Evolutionary conservation across 2,888 invertebrate genomes (phyloP).

Genomic region (Punctoribates punctum): DNA sequence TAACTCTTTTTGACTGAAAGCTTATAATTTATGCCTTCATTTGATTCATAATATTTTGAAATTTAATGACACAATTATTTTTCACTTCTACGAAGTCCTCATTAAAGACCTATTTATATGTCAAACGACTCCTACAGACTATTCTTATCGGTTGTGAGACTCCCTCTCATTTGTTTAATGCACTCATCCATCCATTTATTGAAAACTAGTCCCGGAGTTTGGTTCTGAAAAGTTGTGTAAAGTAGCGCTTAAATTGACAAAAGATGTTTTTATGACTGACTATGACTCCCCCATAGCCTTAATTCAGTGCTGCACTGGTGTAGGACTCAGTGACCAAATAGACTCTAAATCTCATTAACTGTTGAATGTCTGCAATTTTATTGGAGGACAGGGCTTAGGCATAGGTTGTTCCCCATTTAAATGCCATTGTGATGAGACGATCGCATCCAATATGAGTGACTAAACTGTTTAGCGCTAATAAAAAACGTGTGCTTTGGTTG

Average conservation of each 20-base stretch:
- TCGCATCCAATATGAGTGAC: not conserved
- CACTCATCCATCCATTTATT: not conserved
- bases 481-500: slow-evolving; percentile 7
- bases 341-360: slow-evolving; percentile 11
- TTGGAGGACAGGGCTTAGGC: not conserved
- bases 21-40: too few species aligned
- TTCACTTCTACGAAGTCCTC: not conserved
- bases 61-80: not conserved
- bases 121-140: not conserved
- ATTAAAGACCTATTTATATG: not conserved
- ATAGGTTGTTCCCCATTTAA: slow-evolving; percentile 6
- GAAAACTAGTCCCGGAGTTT: not conserved
- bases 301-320: not conserved
- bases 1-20: too few species aligned
- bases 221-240: not conserved
- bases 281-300: not conserved
- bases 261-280: slow-evolving; percentile 16
- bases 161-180: slow-evolving; percentile 18
- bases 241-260: slow-evolving; percentile 6
- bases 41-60: not conserved
- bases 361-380: not conserved
- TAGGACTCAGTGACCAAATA: not conserved
- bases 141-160: not conserved
- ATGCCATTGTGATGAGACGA: slow-evolving; percentile 5
- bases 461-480: not conserved